These are phyloP conservation scores for Chanos chanos DNA, from an alignment of 2,797 vertebrate species.

Conservation along the genomic window DNA sequence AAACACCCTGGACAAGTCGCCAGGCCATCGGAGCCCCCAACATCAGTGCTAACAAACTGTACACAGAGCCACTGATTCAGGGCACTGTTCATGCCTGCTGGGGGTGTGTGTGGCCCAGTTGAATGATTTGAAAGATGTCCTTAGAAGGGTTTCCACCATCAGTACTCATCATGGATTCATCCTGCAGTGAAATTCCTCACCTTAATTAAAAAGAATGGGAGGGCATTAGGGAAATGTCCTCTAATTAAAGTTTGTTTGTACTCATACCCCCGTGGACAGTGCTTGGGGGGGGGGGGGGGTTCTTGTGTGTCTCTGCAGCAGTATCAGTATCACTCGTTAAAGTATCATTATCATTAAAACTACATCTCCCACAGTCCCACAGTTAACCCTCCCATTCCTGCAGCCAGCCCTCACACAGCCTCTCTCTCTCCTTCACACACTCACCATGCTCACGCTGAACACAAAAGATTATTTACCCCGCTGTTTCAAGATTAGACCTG, in stretches of 20 bases:
- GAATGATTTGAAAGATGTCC: too few relatives aligned
- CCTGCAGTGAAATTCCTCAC: slow-evolving; percentile 47
- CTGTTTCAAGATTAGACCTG: too few relatives aligned
- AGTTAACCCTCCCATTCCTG: slow-evolving; percentile 54
- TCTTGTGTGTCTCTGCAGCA: slow-evolving; percentile 5
- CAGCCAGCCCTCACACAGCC: slow-evolving; percentile 55
- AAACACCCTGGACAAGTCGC: too few relatives aligned
- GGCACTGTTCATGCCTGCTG: too few relatives aligned
- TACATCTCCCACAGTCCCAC: slow-evolving; percentile 42
- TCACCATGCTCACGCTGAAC: not conserved
- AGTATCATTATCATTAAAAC: slow-evolving; percentile 57
- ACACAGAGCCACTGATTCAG: too few relatives aligned
- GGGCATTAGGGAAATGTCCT: slow-evolving; percentile 40
- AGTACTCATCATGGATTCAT: too few relatives aligned
- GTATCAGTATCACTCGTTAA: slow-evolving; percentile 39
- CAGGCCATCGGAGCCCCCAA: too few relatives aligned
- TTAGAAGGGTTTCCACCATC: too few relatives aligned
- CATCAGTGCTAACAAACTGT: too few relatives aligned
- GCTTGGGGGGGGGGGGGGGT: not conserved
- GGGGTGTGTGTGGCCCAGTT: too few relatives aligned
- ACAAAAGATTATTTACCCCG: too few relatives aligned
- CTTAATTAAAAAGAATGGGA: slow-evolving; percentile 56
- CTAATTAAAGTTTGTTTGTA: slow-evolving; percentile 61
- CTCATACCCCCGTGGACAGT: slow-evolving; percentile 40
- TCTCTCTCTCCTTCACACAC: slow-evolving; percentile 25